Base-by-base conservation (phyloP, 2,888 invertebrate genomes). In the Chrysolina americana region DNA sequence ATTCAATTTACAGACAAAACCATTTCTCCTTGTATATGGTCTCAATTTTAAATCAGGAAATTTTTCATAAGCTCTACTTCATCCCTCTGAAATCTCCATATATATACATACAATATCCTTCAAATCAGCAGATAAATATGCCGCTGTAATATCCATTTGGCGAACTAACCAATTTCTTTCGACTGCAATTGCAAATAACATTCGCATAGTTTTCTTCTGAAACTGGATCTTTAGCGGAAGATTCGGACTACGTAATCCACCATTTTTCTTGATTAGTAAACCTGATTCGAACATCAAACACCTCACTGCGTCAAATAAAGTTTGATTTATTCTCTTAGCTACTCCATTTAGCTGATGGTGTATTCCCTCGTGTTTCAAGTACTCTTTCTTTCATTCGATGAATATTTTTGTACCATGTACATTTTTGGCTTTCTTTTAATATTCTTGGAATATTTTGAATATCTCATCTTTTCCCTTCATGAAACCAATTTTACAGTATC, bases 271-370 rank as follows among this genome's bases (percentile, higher is more conserved):
- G n/a, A n/a, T n/a, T n/a, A 21, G 47, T 44, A 65, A 64, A 41
- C 41, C 44, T 11, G 64, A 44, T 17, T 64, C 21, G 19, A 64
- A 21, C 44, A 64, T 19, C 41, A 19, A 41, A 64, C 64, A 64
- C 41, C 21, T 41, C 4, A 44, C 19, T 19, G 19, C 13, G 8
- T 64, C 44, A 11, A 64, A 64, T 13, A 65, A 36, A 41, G 72
- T 68, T 72, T 48, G 17, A 69, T 73, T 69, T 6, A 71, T 65
- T 50, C 71, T 63, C n/a, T 71, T 65, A n/a, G 65, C 71, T 8
- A 71, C 71, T 48, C 53, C 64, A 53, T 65, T 71, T 41, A 66
- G 36, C 47, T 66, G 71, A 71, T 66, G 65, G 28, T 59, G 65
- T 23, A 68, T 66, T 36, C 66, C 65, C 53, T 71, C 15, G 41